Evolutionary conservation across 2,113 vertebrate genomes (phyloP), one percentile per base, ranked within the genome.

Genomic region (Phodopus roborovskii): DNA sequence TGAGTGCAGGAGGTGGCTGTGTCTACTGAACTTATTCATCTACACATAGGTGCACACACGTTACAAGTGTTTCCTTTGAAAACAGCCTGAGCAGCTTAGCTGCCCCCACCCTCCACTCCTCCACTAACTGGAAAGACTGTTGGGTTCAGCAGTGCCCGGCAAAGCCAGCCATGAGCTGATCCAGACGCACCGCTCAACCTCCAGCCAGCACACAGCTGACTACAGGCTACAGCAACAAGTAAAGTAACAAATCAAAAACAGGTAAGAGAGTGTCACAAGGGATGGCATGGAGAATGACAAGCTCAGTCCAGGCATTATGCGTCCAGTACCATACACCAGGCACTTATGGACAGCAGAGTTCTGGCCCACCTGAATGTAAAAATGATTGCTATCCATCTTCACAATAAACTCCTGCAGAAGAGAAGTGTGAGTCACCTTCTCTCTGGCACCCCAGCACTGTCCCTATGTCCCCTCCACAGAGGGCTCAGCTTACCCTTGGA

Each of bases 81-180:
- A 94, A 62, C 12, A 19, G 39, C 7, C n/a, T 20, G 7, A 1
- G 7, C n/a, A 26, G n/a, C 30, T 45, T 26, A 85, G 42, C 53
- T 28, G 13, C 1, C 28, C 4, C 7, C 39, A 33, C 28, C 7
- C 24, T 26, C 17, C 39, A 64, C 26, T 3, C 13, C 62, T 30
- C 56, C 48, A 71, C 20, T 60, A 22, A 56, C 16, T 22, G 39
- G 74, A 82, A 28, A 36, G 10, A 22, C 0, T 0, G 0, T 70
- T 48, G 73, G 86, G n/a, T n/a, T 42, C 56, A 8, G 42, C 90
- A 13, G 50, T 56, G 50, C 13, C 5, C 42, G 56, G 13, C 28
- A 30, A 62, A 0, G 17, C 53, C 66, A 24, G 62, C 15, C 60
- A 39, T 50, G 48, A 68, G 3, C 53, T 42, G 86, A 82, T 39